Evolutionary conservation across 2,797 vertebrate genomes (phyloP).

Genomic region (Botia kubotai): DNA sequence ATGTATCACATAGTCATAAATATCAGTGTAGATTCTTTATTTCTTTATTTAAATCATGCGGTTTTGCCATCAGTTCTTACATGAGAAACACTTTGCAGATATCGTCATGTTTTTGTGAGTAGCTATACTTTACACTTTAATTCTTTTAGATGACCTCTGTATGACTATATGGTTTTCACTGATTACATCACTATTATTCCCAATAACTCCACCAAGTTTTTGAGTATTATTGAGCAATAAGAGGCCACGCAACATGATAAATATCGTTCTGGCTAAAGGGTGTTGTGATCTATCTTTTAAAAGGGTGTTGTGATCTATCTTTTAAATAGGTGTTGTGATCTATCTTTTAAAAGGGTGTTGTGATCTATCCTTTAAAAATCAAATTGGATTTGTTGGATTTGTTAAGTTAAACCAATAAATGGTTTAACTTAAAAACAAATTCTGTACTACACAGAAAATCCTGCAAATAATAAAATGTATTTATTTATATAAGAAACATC

Average conservation of each 20-base stretch:
- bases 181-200: background rate
- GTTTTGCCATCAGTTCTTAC: too few relatives aligned
- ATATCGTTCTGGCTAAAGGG: background rate
- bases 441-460: too few relatives aligned
- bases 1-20: background rate
- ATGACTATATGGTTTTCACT: background rate
- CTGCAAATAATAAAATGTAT: too few relatives aligned
- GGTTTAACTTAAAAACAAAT: too few relatives aligned
- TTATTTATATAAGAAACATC: too few relatives aligned
- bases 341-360: too few relatives aligned
- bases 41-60: background rate
- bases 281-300: background rate
- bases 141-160: constrained; percentile 5
- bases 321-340: too few relatives aligned
- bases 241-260: background rate
- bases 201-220: background rate
- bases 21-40: background rate
- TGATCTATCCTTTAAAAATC: too few relatives aligned
- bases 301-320: too few relatives aligned
- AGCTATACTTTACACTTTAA: background rate
- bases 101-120: background rate
- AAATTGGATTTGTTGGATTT: too few relatives aligned
- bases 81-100: background rate
- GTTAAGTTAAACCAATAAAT: too few relatives aligned
- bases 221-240: background rate